phyloP scores from a whole-genome alignment of 2,888 invertebrate genomes.

The Thumatha senex region DNA sequence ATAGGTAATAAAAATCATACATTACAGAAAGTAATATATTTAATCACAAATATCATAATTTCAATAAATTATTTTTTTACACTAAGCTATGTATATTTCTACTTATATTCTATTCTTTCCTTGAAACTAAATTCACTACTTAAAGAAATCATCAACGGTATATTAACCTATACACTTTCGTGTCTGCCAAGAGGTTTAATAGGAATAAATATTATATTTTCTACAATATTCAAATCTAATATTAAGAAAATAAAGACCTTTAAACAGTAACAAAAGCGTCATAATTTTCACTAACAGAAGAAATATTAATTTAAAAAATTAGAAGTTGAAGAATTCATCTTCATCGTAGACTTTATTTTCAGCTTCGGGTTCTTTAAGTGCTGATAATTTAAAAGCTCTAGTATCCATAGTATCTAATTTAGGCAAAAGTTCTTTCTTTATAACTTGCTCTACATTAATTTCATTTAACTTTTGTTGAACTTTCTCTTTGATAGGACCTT shows the following conservation, averaged over 20 bases:
- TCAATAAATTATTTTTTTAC: neutral
- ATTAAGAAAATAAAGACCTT: too few species aligned
- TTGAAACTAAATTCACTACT: too few species aligned
- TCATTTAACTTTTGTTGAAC: slow-evolving; percentile 89
- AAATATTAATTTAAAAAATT: slow-evolving; percentile 8
- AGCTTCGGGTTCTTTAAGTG: slow-evolving; percentile 47
- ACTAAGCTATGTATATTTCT: neutral
- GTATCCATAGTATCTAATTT: slow-evolving; percentile 85
- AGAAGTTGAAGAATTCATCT: slow-evolving; percentile 79
- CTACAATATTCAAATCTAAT: too few species aligned
- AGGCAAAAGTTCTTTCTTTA: slow-evolving; percentile 87
- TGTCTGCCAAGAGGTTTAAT: too few species aligned
- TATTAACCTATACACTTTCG: too few species aligned
- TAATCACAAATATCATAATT: neutral
- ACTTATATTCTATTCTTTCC: too few species aligned
- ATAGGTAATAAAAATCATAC: too few species aligned
- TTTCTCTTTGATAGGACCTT: slow-evolving; percentile 89
- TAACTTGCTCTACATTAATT: slow-evolving; percentile 88
- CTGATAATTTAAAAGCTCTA: slow-evolving; percentile 71
- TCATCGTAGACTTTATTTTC: slow-evolving; percentile 58
- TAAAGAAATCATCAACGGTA: too few species aligned
- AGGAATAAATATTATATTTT: too few species aligned
- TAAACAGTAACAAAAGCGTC: too few species aligned
- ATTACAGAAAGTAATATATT: neutral
- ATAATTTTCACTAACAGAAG: too few species aligned